Percentiles rank a stretch among this genome's conserved stretches.
These are phyloP conservation scores for Ceratina calcarata DNA, from an alignment of 1,140 invertebrate genomes.

Conservation along the genomic window DNA sequence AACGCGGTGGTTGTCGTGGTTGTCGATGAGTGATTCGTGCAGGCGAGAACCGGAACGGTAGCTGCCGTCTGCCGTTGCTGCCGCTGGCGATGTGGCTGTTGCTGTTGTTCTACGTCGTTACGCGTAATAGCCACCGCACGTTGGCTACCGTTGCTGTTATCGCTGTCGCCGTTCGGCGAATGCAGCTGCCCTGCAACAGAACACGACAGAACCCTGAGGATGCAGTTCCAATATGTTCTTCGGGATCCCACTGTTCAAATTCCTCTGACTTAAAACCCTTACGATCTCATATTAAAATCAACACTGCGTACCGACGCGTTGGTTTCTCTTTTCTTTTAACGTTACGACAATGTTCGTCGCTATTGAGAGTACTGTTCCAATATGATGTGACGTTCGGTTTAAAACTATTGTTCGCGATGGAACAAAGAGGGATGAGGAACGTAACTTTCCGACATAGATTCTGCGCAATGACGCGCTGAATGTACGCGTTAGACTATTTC, in stretches of 20 bases:
- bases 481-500: slow-evolving; percentile 19
- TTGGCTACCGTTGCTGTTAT: slow-evolving; percentile 75
- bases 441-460: slow-evolving; percentile 53
- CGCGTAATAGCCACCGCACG: slow-evolving; percentile 70
- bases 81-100: slow-evolving; percentile 51
- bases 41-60: slow-evolving; percentile 68
- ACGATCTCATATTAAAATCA: too few species aligned
- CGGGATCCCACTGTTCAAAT: too few species aligned
- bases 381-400: background rate
- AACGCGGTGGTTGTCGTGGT: slow-evolving; percentile 79
- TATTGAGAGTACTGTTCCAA: background rate
- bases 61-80: slow-evolving; percentile 66
- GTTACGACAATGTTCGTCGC: background rate
- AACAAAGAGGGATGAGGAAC: slow-evolving; percentile 30
- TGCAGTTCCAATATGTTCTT: background rate
- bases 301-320: background rate
- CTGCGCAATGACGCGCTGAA: slow-evolving; percentile 11
- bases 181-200: slow-evolving; percentile 74
- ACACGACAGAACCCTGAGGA: background rate
- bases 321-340: background rate
- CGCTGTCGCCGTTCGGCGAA: slow-evolving; percentile 75
- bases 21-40: slow-evolving; percentile 77
- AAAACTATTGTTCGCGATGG: slow-evolving; percentile 37
- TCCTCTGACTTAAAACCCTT: too few species aligned
- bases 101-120: slow-evolving; percentile 72